Evolutionary conservation across 1,140 invertebrate species (phyloP).

Genomic region (Solen grandis): DNA sequence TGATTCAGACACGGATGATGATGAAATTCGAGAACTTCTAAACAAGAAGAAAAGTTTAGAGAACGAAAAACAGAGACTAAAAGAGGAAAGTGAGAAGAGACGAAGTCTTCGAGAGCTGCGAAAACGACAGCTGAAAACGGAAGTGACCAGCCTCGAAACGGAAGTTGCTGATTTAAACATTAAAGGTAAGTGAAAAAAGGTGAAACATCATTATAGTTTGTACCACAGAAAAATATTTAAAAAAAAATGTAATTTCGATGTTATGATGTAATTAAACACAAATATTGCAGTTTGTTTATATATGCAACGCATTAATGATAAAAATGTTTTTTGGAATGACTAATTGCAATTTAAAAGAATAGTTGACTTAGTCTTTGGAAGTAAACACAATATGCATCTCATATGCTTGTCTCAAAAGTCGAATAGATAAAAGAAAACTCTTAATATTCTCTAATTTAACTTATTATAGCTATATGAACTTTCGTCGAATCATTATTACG

Average conservation of each 20-base stretch:
- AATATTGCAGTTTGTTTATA: not conserved
- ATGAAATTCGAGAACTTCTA: slow-evolving; percentile 14
- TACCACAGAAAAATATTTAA: too few species aligned
- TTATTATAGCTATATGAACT: too few species aligned
- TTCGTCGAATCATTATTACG: too few species aligned
- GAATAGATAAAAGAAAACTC: too few species aligned
- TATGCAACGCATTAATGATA: not conserved
- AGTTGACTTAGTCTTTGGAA: too few species aligned
- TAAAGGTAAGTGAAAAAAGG: not conserved
- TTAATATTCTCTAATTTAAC: too few species aligned
- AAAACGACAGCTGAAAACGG: slow-evolving; percentile 6
- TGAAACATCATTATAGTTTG: not conserved
- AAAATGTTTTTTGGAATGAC: too few species aligned
- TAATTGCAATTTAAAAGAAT: too few species aligned
- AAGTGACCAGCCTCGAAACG: slow-evolving; percentile 16
- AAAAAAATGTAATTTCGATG: not conserved
- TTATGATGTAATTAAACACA: not conserved
- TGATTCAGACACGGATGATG: slow-evolving; percentile 19
- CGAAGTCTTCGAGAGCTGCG: not conserved
- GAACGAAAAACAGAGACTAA: not conserved
- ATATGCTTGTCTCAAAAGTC: too few species aligned
- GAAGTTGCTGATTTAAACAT: slow-evolving; percentile 24
- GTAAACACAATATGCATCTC: too few species aligned
- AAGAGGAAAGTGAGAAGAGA: slow-evolving; percentile 3
- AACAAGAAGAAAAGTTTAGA: slow-evolving; percentile 26